phyloP scores from a whole-genome alignment of 2,888 invertebrate genomes.

The Myathropa florea region DNA sequence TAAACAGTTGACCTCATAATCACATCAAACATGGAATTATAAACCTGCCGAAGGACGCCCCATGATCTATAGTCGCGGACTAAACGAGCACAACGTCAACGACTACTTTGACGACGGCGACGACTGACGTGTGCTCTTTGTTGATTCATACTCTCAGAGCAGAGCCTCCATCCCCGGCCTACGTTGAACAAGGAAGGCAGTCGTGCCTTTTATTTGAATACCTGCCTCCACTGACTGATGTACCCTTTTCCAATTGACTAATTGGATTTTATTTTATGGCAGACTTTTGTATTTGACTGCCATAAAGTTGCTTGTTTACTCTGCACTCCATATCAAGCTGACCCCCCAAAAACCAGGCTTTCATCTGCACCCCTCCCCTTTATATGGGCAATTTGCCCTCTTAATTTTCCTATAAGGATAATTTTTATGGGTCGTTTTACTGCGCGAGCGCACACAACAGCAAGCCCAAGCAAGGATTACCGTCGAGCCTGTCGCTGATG shows the following conservation, averaged over 20 bases:
- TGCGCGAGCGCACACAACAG: slow-evolving; percentile 64
- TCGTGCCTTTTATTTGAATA: slow-evolving; percentile 45
- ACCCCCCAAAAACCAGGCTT: slow-evolving; percentile 39
- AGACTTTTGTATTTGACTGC: slow-evolving; percentile 65
- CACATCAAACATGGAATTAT: slow-evolving; percentile 63
- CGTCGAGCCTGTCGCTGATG: slow-evolving; percentile 2
- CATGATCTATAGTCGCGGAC: slow-evolving; percentile 1
- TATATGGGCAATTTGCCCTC: slow-evolving; percentile 66
- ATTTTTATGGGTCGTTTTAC: slow-evolving; percentile 65
- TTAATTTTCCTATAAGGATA: slow-evolving; percentile 68
- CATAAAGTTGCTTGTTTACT: slow-evolving; percentile 69
- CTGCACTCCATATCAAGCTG: slow-evolving; percentile 20
- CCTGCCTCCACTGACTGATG: slow-evolving; percentile 33
- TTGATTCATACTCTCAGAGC: slow-evolving; percentile 17
- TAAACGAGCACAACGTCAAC: background rate
- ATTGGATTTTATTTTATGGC: slow-evolving; percentile 73
- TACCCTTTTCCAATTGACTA: slow-evolving; percentile 72
- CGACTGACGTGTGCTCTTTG: slow-evolving; percentile 18
- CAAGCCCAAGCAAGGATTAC: slow-evolving; percentile 49
- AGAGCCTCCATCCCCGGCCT: background rate
- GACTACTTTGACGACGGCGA: background rate
- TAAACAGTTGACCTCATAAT: slow-evolving; percentile 53
- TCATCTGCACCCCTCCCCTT: slow-evolving; percentile 14
- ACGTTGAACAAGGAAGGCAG: background rate
- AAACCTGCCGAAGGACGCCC: slow-evolving; percentile 48